phyloP scores from a whole-genome alignment of 2,888 invertebrate species.

The Eurytoma californica region DNA sequence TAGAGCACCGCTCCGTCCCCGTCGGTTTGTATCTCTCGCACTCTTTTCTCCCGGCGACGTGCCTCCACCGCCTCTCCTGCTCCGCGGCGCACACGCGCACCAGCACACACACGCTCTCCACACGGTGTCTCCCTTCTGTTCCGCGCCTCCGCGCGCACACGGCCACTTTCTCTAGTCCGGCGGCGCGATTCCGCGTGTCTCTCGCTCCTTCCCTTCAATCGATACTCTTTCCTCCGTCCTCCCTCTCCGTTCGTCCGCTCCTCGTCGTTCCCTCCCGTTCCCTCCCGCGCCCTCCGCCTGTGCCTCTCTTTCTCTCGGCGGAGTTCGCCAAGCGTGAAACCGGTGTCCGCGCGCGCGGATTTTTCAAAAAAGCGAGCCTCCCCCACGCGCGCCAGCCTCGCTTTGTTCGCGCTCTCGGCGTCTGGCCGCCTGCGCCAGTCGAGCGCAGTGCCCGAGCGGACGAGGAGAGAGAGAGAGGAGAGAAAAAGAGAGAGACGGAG shows the following conservation, averaged over 20 bases:
- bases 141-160: not conserved
- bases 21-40: conserved; percentile 3
- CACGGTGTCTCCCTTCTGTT: not conserved
- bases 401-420: conserved; percentile 43
- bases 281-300: conserved; percentile 40
- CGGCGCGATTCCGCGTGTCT: too few species aligned
- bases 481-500: conserved; percentile 24
- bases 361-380: conserved; percentile 1
- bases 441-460: conserved; percentile 21
- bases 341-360: conserved; percentile 28
- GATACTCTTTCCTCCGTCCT: conserved; percentile 37
- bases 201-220: conserved; percentile 10
- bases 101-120: not conserved
- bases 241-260: conserved; percentile 9
- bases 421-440: conserved; percentile 3
- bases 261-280: conserved; percentile 13
- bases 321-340: conserved; percentile 27
- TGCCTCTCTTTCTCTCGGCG: not conserved
- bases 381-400: conserved; percentile 19
- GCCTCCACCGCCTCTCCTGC: not conserved
- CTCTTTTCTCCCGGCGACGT: not conserved
- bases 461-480: not conserved
- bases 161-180: too few species aligned
- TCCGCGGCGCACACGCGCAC: too few species aligned
- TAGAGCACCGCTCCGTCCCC: not conserved